Percentiles rank a stretch among this genome's conserved stretches.
These are phyloP conservation scores for Ctena decussata DNA, from an alignment of 2,888 invertebrate species.

Conservation along the genomic window DNA sequence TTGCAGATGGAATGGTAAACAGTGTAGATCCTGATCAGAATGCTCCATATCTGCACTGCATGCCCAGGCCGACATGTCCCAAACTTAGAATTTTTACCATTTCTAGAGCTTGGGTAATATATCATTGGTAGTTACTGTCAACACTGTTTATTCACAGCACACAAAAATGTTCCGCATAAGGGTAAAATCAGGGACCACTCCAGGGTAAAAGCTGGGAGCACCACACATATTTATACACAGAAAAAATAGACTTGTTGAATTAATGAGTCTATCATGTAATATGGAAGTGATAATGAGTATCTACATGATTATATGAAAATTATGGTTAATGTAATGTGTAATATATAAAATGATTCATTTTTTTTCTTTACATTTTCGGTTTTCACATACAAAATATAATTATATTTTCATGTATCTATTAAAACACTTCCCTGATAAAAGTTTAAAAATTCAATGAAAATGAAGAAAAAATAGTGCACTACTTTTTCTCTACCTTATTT, in stretches of 20 bases:
- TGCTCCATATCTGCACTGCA: too few relatives aligned
- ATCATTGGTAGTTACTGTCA: too few relatives aligned
- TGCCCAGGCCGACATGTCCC: too few relatives aligned
- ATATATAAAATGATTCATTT: conserved; percentile 32
- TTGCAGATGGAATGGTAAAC: too few relatives aligned
- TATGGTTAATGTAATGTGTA: not conserved
- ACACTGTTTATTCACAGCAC: too few relatives aligned
- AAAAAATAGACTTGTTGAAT: not conserved
- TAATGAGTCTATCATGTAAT: not conserved
- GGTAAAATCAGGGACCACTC: not conserved
- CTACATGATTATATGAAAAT: too few relatives aligned
- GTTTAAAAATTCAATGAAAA: conserved; percentile 7
- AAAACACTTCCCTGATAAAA: conserved; percentile 67
- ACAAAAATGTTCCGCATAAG: not conserved
- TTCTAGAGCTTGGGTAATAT: too few relatives aligned
- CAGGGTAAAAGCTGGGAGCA: not conserved
- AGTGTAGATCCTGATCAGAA: too few relatives aligned
- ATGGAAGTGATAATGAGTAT: too few relatives aligned
- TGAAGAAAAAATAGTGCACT: conserved; percentile 9
- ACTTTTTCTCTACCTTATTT: not conserved
- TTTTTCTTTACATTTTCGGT: conserved; percentile 55
- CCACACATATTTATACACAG: not conserved
- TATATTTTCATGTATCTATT: conserved; percentile 65
- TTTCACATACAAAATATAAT: conserved; percentile 73
- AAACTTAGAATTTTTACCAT: too few relatives aligned